Evolutionary conservation across 2,888 invertebrate species (phyloP), one percentile per base, ranked within the genome.

Genomic region (Apamea monoglypha): DNA sequence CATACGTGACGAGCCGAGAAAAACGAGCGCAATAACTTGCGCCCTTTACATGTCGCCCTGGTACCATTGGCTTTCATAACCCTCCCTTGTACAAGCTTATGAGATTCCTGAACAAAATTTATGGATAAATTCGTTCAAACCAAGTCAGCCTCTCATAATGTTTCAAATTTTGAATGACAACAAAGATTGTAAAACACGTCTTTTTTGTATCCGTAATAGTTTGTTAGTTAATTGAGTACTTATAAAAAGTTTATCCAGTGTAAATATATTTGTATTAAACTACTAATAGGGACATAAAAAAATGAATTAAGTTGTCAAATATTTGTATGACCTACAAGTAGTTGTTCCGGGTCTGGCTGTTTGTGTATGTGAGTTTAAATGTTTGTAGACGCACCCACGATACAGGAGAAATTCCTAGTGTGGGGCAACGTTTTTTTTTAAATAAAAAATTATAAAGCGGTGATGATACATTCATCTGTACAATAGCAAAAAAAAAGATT

Each of bases 1-100:
- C 84, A 86, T 84, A 81, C 73, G 70, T 78, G 73, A 67, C 32
- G 83, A 74, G 83, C 59, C 25, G 74, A 73, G 66, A 70, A 86
- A 86, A 86, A 83, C 25, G 73, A 75, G 86, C 63, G 69, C 73
- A 86, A 86, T 82, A 78, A 82, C 83, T 56, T 69, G 66, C 69
- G 36, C 21, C 78, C 69, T 73, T 86, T 70, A 75, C 59, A 61
- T 72, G 56, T 70, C 61, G 18, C 25, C 32, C 61, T 53, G 32
- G 56, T 75, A 44, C 25, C 64, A 76, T 82, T 53, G 40, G 56
- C 67, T 64, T 74, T 69, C 82, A 78, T 69, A 81, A 78, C 64
- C 59, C 44, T 61, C 44, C 32, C 67, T 67, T 68, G 44, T 36
- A 63, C 66, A 36, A 72, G 59, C 59, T 86, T 86, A 78, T 74